These are phyloP conservation scores for Epicampocera succincta DNA, from an alignment of 2,888 invertebrate species.

Conservation along the genomic window DNA sequence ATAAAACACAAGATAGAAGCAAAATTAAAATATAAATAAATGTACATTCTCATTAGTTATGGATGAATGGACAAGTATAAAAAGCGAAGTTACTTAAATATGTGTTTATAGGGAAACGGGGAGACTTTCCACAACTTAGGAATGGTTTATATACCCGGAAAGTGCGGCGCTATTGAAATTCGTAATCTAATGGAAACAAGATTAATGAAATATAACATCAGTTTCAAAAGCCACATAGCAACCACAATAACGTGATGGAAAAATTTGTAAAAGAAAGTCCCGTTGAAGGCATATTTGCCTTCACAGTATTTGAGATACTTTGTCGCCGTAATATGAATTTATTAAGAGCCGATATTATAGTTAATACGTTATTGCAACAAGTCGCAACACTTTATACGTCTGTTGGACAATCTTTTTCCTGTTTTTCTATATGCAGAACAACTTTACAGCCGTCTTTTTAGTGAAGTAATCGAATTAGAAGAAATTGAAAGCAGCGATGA, in stretches of 20 bases:
- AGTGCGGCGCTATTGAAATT: no score
- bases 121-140: background rate
- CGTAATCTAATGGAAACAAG: background rate
- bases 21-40: no score
- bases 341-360: background rate
- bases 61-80: background rate
- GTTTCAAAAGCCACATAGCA: background rate
- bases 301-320: background rate
- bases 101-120: background rate
- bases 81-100: background rate
- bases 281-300: background rate
- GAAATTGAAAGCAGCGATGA: no score
- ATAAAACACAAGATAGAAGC: no score
- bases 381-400: background rate
- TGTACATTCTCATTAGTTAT: background rate
- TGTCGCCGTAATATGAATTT: background rate
- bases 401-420: no score
- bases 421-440: no score
- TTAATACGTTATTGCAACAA: background rate
- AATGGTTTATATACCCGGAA: no score
- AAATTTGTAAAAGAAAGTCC: background rate
- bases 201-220: background rate
- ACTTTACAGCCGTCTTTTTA: no score
- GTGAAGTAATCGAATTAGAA: no score
- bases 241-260: conserved; percentile 1